A percentile compares a stretch with the other conserved stretches of the same genome.
Evolutionary conservation across 2,113 vertebrate genomes (phyloP).

Genomic region (Dolichotis patagonum): DNA sequence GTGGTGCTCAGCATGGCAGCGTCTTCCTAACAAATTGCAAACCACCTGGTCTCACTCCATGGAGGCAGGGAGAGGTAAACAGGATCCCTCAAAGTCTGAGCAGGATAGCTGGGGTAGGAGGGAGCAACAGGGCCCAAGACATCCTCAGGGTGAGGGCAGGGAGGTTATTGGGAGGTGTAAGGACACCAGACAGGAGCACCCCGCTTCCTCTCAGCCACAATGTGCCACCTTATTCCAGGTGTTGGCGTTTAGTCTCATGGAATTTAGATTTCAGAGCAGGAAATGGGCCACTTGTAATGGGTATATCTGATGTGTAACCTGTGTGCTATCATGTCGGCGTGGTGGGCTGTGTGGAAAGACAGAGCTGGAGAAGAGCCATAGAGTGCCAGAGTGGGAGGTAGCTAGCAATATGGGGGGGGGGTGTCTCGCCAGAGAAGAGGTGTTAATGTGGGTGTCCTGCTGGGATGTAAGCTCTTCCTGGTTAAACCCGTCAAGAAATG

Average conservation of each 20-base stretch:
- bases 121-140: not conserved
- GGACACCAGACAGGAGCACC: not conserved
- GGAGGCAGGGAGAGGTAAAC: not conserved
- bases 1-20: not conserved
- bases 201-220: not conserved
- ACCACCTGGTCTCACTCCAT: not conserved
- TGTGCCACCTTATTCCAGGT: not conserved
- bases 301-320: too few species aligned
- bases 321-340: not conserved
- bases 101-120: not conserved
- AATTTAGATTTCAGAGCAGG: not conserved
- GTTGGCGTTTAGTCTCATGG: not conserved
- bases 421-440: not conserved
- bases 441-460: not conserved
- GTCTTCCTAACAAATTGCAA: not conserved
- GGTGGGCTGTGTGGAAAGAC: not conserved
- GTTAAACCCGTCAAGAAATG: not conserved
- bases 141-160: not conserved
- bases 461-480: not conserved
- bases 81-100: not conserved
- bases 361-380: not conserved
- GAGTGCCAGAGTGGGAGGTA: not conserved
- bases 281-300: not conserved
- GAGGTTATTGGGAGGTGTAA: not conserved
- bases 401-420: not conserved